Conservation (phyloP, 2,113 vertebrate genomes). For the Phalacrocorax carbo region DNA sequence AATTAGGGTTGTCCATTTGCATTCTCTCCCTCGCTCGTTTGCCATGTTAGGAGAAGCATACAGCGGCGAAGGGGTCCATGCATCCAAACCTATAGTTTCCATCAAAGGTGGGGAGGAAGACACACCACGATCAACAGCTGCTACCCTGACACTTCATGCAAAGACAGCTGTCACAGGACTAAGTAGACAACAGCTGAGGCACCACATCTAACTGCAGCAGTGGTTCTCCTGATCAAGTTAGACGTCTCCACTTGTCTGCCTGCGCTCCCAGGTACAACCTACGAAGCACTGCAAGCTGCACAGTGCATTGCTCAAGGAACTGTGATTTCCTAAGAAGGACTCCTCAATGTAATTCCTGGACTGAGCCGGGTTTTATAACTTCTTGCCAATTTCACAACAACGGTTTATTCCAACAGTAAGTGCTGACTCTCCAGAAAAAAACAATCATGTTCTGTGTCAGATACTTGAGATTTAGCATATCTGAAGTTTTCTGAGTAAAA, state of each 20-base stretch:
- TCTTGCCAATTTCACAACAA: neutral
- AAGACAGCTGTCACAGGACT: neutral
- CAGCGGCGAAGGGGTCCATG: neutral
- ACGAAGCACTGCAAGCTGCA: neutral
- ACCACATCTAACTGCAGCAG: neutral
- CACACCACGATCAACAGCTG: neutral
- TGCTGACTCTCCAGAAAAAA: neutral
- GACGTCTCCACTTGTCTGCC: neutral
- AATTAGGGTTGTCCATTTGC: neutral
- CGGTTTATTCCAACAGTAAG: neutral
- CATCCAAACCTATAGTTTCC: neutral
- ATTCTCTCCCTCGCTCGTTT: neutral
- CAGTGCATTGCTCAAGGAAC: neutral
- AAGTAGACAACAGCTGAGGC: neutral
- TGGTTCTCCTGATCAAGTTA: neutral
- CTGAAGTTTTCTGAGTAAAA: neutral
- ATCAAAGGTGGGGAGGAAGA: neutral
- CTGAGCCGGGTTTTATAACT: neutral
- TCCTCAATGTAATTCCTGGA: neutral
- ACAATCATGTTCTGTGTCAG: accelerated
- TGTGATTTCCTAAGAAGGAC: neutral
- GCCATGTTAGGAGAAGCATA: neutral
- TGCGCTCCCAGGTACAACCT: accelerated
- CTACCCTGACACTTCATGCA: neutral
- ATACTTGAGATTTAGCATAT: neutral